Evolutionary conservation across 2,888 invertebrate genomes (phyloP).

Genomic region (Chironomus riparius): DNA sequence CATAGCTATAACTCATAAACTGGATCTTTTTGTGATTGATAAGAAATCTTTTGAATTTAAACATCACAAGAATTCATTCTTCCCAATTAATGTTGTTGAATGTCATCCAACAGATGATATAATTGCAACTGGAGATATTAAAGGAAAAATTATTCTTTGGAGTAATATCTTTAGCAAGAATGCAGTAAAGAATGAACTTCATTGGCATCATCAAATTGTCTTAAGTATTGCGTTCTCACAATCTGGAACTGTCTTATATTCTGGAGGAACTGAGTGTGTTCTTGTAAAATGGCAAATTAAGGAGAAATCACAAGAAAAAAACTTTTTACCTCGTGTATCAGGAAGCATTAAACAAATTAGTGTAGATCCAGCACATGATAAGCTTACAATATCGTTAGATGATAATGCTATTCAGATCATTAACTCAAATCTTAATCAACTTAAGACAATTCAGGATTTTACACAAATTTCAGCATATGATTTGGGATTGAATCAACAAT

Average conservation of each 20-base stretch:
- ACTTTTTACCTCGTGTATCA: constrained; percentile 61
- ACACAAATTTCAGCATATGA: constrained; percentile 46
- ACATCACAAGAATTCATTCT: constrained; percentile 1
- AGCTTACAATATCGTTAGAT: constrained; percentile 54
- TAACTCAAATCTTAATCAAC: constrained; percentile 44
- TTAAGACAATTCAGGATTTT: constrained; percentile 57
- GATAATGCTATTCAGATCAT: constrained; percentile 51
- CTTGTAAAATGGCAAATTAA: constrained; percentile 64
- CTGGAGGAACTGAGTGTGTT: constrained; percentile 69
- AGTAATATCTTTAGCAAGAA: constrained; percentile 40
- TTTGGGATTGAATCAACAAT: constrained; percentile 43
- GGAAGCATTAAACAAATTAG: constrained; percentile 55
- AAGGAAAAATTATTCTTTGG: constrained; percentile 58
- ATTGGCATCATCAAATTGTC: constrained; percentile 71
- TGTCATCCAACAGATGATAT: constrained; percentile 57
- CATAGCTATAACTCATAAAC: constrained; percentile 33
- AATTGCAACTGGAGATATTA: constrained; percentile 58
- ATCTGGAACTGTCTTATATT: constrained; percentile 57
- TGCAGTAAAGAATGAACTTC: constrained; percentile 46
- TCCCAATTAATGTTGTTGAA: constrained; percentile 39
- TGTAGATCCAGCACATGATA: constrained; percentile 53
- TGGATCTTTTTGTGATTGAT: constrained; percentile 31
- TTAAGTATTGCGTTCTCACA: constrained; percentile 55
- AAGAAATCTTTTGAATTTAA: constrained; percentile 1
- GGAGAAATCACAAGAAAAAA: constrained; percentile 42